Evolutionary conservation across 1,140 invertebrate genomes (phyloP), one percentile per base, ranked within the genome.

Genomic region (Arctopsyche grandis): DNA sequence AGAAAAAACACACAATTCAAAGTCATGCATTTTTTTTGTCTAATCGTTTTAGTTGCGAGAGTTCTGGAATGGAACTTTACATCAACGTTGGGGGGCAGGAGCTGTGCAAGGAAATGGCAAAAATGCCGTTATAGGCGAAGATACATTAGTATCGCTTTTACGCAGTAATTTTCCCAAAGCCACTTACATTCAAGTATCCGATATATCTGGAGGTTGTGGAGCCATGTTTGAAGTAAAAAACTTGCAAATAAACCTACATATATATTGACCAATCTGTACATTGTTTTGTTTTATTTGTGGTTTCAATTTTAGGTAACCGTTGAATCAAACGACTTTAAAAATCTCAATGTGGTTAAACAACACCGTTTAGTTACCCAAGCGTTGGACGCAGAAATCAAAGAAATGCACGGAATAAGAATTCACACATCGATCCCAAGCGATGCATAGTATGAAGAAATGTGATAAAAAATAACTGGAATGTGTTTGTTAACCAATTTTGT

Each of bases 171-270:
- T 82, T 73, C 93, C 93, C 0, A 89, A 90, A 71, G 93, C 94
- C 43, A 89, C 91, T 46, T 85, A 88, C 77, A 90, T 95, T 58
- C 89, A 92, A 85, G 92, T 95, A 0, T 88, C 90, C 69, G 94
- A 95, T 86, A 92, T 95, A 38, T 95, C 93, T 79, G 93, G 95
- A 78, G 95, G 95, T 5, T 97, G 95, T 89, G 95, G 95, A 44
- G 94, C 95, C 22, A 96, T 97, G 94, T 97, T 93, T 88, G 94
- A 95, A 87, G 91, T 96, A 43, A 29, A 9, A 9, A 5, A 22
- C 0, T 19, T n/a, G n/a, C n/a, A n/a, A 56, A 56, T 56, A n/a
- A n/a, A n/a, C 19, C 12, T 14, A 46, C 14, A 46, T 56, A n/a
- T 75, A 4, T 56, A 22, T 21, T 69, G 38, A 4, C 9, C 29